phyloP scores from a whole-genome alignment of 2,888 invertebrate genomes.

The Ctena decussata region DNA sequence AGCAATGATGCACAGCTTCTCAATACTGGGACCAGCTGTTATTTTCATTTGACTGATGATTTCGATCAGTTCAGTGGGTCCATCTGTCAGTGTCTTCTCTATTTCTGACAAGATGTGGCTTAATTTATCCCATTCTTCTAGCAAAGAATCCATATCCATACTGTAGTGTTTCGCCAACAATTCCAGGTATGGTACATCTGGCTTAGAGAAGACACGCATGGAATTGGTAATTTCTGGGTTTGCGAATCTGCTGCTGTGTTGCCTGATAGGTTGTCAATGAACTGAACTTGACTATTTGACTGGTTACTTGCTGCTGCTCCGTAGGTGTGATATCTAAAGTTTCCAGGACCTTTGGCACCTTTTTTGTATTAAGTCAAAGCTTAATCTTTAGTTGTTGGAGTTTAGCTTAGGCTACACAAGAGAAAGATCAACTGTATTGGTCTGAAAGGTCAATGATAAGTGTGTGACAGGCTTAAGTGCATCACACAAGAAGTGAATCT shows the following conservation, averaged over 20 bases:
- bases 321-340: neutral
- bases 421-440: slow-evolving; percentile 28
- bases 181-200: slow-evolving; percentile 4
- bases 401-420: slow-evolving; percentile 14
- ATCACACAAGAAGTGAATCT: slow-evolving; percentile 43
- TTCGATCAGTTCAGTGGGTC: slow-evolving; percentile 1
- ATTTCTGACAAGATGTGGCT: neutral
- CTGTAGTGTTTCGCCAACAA: slow-evolving; percentile 27
- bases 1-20: neutral
- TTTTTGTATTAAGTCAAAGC: slow-evolving; percentile 5
- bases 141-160: neutral
- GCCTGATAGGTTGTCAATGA: slow-evolving; percentile 13
- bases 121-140: slow-evolving; percentile 16
- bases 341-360: neutral
- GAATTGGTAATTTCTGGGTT: slow-evolving; percentile 5
- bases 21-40: neutral
- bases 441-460: slow-evolving; percentile 29
- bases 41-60: neutral
- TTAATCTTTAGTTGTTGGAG: slow-evolving; percentile 4
- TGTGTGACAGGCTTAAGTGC: slow-evolving; percentile 26
- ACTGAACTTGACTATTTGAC: slow-evolving; percentile 1
- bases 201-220: slow-evolving; percentile 9
- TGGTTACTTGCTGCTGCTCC: neutral
- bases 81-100: neutral
- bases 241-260: neutral